Percentiles rank a stretch among this genome's conserved stretches.
These are phyloP conservation scores for Sternotherus odoratus DNA, from an alignment of 2,797 vertebrate species.

Conservation along the genomic window DNA sequence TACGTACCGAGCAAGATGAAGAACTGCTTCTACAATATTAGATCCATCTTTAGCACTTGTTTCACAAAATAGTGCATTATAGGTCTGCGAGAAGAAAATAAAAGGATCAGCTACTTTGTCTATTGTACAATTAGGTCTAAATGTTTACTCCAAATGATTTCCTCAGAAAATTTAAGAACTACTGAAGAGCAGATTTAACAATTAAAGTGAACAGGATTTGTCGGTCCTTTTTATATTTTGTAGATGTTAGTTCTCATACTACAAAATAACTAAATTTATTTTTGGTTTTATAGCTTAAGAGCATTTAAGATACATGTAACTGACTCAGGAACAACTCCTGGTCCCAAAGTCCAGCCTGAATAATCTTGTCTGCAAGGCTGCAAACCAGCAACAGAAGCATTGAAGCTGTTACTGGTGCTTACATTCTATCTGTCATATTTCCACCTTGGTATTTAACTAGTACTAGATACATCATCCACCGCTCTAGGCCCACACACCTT, in stretches of 20 bases:
- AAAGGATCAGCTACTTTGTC: neutral
- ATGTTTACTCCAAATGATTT: neutral
- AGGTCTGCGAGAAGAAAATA: conserved; percentile 76
- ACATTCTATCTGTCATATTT: neutral
- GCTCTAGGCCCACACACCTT: neutral
- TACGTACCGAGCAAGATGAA: conserved; percentile 94
- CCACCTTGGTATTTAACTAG: neutral
- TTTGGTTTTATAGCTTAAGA: neutral
- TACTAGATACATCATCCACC: neutral
- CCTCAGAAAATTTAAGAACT: neutral
- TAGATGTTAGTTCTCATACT: neutral
- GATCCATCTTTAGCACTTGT: conserved; percentile 93
- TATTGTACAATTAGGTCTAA: neutral
- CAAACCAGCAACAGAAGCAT: neutral
- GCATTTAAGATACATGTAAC: neutral
- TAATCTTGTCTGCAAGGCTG: neutral
- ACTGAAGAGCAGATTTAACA: neutral
- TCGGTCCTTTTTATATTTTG: neutral
- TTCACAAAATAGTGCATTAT: conserved; percentile 85
- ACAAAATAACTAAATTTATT: neutral
- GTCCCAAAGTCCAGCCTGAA: neutral
- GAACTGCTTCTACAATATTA: conserved; percentile 94
- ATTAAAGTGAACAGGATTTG: neutral
- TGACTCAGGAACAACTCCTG: neutral
- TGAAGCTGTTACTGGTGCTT: neutral